These are phyloP conservation scores for Melanophora roralis DNA, from an alignment of 2,888 invertebrate species.

Conservation along the genomic window DNA sequence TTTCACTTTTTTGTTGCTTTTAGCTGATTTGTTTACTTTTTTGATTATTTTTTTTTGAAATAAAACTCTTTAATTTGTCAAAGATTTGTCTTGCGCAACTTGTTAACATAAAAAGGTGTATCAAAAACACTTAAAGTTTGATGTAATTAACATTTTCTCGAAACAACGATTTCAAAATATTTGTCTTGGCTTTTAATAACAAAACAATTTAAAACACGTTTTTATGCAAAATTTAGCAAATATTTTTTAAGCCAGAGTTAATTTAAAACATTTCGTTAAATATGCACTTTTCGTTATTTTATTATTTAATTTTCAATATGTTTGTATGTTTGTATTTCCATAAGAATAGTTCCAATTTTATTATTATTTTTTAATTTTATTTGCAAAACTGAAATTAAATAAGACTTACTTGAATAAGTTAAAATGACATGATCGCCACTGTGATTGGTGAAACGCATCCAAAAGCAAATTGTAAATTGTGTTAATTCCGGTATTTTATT, in stretches of 20 bases:
- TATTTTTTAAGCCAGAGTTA: too few relatives aligned
- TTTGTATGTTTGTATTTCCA: too few relatives aligned
- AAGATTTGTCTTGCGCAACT: constrained; percentile 50
- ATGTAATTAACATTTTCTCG: constrained; percentile 17
- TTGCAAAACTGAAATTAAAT: too few relatives aligned
- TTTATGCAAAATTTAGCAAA: too few relatives aligned
- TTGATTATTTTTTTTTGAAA: neutral
- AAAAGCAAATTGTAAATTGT: constrained; percentile 89
- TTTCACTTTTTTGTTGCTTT: constrained; percentile 71
- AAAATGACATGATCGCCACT: constrained; percentile 89
- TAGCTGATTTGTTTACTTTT: neutral
- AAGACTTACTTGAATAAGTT: constrained; percentile 86
- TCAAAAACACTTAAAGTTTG: constrained; percentile 22
- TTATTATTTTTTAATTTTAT: neutral
- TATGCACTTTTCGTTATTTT: too few relatives aligned
- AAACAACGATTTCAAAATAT: neutral
- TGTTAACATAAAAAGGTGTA: constrained; percentile 19
- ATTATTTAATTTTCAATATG: too few relatives aligned
- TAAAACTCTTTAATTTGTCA: constrained; percentile 43
- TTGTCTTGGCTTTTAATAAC: constrained; percentile 31
- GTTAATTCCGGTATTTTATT: constrained; percentile 85
- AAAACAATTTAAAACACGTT: neutral
- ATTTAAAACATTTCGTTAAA: too few relatives aligned
- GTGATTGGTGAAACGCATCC: constrained; percentile 90
- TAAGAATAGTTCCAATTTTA: neutral